Evolutionary conservation across 1,140 invertebrate species (phyloP), one percentile per base, ranked within the genome.

Genomic region (Trichogramma pretiosum): DNA sequence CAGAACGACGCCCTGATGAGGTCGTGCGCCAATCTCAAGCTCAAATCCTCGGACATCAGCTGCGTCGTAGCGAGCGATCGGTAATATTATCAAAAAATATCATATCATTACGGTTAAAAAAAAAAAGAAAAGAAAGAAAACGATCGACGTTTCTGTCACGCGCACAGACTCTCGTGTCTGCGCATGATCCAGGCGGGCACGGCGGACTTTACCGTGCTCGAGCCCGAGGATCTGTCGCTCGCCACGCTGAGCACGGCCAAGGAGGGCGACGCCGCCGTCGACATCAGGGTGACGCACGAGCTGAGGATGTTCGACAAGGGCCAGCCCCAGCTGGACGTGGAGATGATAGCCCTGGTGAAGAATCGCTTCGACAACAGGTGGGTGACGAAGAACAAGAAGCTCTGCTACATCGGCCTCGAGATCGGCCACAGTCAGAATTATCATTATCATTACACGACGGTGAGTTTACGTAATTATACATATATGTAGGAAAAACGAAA

Each of bases 171-270:
- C 34, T 79, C 85, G 50, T 94, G 90, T 62, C 73, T 92, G 52
- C 70, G 82, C 38, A 73, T 78, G 49, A 82, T 94, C 48, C 70
- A 77, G 26, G 78, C 78, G 57, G 79, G 80, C 14, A 74, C 79
- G 10, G 89, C 84, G 9, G 89, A 93, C 67, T 84, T 93, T 56
- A 83, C 85, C 1, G 81, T 88, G 2, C 76, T 89, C 50, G 83
- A 85, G 50, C 79, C 89, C 0, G 87, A 90, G 65, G 87, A 91
- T 68, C 69, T 89, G 33, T 74, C 88, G 17, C 79, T 84, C 2
- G 83, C 84, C 8, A 77, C 30, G 5, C 32, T 8, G 11, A 23
- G 24, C 13, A 16, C 36, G 13, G 9, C 42, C 13, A 30, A 14
- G 4, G 33, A 23, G n/a, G 68, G 79, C 0, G 77, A 83, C 47